phyloP scores from a whole-genome alignment of 2,797 vertebrate species.

The Hirundo rustica region DNA sequence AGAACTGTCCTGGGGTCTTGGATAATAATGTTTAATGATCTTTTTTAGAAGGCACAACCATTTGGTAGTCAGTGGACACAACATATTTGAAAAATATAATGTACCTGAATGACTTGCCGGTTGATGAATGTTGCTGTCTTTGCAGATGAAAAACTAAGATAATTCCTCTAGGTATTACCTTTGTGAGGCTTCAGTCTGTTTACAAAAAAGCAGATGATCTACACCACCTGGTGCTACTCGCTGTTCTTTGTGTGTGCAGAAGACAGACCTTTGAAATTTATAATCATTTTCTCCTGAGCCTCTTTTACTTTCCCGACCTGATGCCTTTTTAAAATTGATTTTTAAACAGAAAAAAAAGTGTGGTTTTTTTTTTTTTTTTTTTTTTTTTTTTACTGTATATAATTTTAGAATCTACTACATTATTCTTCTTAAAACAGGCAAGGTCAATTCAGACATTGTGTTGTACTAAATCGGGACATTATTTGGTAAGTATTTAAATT shows the following conservation, averaged over 20 bases:
- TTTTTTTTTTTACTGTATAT: background rate
- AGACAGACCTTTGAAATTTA: constrained; percentile 45
- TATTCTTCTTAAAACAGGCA: background rate
- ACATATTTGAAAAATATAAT: constrained; percentile 29
- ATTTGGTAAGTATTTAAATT: background rate
- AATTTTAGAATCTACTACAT: background rate
- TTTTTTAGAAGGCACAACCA: background rate
- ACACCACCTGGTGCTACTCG: constrained; percentile 41
- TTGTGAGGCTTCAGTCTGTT: constrained; percentile 51
- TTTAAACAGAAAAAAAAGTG: background rate
- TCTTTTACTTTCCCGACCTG: background rate
- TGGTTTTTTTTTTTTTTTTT: background rate
- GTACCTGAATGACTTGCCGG: background rate
- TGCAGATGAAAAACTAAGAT: constrained; percentile 51
- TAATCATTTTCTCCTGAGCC: background rate
- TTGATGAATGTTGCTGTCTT: constrained; percentile 53
- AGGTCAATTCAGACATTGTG: background rate
- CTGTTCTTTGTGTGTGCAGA: constrained; percentile 40
- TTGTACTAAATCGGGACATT: background rate
- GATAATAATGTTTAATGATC: constrained; percentile 34
- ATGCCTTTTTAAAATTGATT: background rate
- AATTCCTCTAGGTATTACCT: constrained; percentile 57
- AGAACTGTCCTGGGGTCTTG: background rate
- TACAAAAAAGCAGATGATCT: constrained; percentile 57
- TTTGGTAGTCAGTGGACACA: constrained; percentile 22